Percentiles rank a stretch among this genome's conserved stretches.
Evolutionary conservation across 1,140 invertebrate species (phyloP).

Genomic region (Lutraria rhynchaena): DNA sequence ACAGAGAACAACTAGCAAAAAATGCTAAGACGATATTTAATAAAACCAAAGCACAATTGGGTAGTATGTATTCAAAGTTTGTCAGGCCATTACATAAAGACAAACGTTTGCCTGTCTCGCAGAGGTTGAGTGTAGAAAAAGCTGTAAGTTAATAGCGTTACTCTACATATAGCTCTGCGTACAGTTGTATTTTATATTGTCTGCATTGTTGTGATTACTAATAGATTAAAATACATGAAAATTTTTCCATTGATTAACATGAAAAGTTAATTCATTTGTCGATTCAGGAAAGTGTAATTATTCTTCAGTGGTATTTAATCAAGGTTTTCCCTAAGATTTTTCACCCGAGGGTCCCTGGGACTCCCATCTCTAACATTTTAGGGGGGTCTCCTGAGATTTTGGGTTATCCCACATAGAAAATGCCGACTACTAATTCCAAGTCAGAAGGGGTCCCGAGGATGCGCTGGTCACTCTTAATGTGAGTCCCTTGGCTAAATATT

Average conservation of each 20-base stretch:
- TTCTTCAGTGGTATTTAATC: too few species aligned
- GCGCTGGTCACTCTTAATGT: too few species aligned
- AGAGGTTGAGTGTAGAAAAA: neutral
- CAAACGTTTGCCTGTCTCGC: neutral
- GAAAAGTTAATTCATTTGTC: neutral
- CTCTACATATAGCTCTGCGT: neutral
- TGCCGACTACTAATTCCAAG: too few species aligned
- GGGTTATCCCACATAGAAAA: too few species aligned
- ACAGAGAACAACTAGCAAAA: conserved; percentile 47
- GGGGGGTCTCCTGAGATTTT: too few species aligned
- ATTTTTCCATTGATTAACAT: neutral
- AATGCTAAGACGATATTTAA: conserved; percentile 39
- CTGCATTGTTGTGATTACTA: neutral
- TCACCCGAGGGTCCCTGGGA: too few species aligned
- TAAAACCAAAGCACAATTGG: conserved; percentile 6
- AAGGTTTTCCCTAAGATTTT: too few species aligned
- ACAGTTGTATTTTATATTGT: neutral
- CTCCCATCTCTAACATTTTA: too few species aligned
- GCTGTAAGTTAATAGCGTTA: neutral
- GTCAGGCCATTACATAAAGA: conserved; percentile 5
- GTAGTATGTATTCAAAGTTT: neutral
- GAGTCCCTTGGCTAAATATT: too few species aligned
- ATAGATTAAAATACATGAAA: too few species aligned
- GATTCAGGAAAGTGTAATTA: too few species aligned
- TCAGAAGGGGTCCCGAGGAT: too few species aligned